These are phyloP conservation scores for Xyrichtys novacula DNA, from an alignment of 2,797 vertebrate species.

Conservation along the genomic window DNA sequence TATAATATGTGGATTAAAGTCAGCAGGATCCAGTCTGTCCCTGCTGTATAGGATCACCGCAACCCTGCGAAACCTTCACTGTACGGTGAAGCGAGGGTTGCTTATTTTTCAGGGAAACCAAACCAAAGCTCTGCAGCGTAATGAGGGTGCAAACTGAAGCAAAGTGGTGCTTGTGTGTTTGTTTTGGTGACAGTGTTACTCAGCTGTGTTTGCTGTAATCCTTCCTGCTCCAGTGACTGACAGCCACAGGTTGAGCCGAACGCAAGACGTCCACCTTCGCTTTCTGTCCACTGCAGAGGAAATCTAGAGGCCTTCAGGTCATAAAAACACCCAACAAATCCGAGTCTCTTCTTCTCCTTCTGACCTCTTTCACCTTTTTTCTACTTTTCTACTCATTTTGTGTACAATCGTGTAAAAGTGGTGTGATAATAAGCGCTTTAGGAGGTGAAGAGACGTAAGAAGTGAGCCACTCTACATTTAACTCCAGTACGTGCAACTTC, in stretches of 20 bases:
- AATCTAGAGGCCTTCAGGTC: slow-evolving; percentile 1
- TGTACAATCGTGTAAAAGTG: no score
- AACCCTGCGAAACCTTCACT: neutral
- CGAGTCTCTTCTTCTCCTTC: neutral
- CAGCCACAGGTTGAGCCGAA: slow-evolving; percentile 71
- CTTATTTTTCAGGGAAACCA: neutral
- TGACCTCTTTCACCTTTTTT: no score
- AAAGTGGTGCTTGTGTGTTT: slow-evolving; percentile 43
- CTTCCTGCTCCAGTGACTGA: slow-evolving; percentile 64
- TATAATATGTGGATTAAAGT: neutral
- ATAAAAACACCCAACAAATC: slow-evolving; percentile 15
- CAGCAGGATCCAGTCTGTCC: neutral
- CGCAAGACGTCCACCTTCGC: slow-evolving; percentile 50
- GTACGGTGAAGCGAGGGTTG: neutral
- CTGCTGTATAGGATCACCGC: no score
- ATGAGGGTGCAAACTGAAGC: neutral
- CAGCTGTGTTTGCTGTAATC: slow-evolving; percentile 51
- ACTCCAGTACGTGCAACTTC: no score
- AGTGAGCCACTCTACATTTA: no score
- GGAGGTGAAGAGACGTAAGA: no score
- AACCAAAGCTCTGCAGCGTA: neutral
- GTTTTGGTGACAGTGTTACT: slow-evolving; percentile 48
- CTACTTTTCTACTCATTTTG: no score
- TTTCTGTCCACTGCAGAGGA: slow-evolving; percentile 45
- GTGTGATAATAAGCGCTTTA: no score